Evolutionary conservation across 2,113 vertebrate species (phyloP).

Genomic region (Cryptoleucopteryx plumbea): DNA sequence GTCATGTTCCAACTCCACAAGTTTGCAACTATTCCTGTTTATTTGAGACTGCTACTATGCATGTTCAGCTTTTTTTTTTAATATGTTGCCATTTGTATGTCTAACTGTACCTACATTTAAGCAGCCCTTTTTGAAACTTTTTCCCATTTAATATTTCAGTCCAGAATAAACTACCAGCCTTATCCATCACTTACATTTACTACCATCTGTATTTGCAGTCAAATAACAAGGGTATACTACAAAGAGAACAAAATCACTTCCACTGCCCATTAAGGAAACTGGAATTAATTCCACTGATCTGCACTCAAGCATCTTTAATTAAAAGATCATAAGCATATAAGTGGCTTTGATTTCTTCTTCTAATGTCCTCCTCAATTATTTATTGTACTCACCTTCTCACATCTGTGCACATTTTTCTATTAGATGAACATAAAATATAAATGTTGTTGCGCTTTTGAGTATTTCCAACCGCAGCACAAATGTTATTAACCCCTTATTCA

Average conservation of each 20-base stretch:
- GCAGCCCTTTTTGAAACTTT: neutral
- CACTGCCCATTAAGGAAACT: conserved; percentile 4
- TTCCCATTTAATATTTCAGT: neutral
- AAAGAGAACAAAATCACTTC: conserved; percentile 34
- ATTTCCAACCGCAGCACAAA: neutral
- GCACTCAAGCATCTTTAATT: conserved; percentile 18
- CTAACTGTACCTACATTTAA: neutral
- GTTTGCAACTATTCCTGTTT: neutral
- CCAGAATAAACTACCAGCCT: neutral
- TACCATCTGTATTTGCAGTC: neutral
- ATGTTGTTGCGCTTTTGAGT: neutral
- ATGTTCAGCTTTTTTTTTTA: neutral
- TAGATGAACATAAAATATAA: conserved; percentile 4
- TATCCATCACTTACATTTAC: neutral
- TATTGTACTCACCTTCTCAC: conserved; percentile 13
- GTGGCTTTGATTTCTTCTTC: conserved; percentile 37
- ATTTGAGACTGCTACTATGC: neutral
- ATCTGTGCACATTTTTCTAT: conserved; percentile 8
- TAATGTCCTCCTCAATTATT: conserved; percentile 30
- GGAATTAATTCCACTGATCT: conserved; percentile 39
- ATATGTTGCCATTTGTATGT: neutral
- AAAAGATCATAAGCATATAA: conserved; percentile 43
- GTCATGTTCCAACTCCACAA: neutral
- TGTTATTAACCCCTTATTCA: neutral
- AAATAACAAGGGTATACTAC: neutral